Conservation (phyloP, 2,113 vertebrate genomes). For the Reinhardtius hippoglossoides region DNA sequence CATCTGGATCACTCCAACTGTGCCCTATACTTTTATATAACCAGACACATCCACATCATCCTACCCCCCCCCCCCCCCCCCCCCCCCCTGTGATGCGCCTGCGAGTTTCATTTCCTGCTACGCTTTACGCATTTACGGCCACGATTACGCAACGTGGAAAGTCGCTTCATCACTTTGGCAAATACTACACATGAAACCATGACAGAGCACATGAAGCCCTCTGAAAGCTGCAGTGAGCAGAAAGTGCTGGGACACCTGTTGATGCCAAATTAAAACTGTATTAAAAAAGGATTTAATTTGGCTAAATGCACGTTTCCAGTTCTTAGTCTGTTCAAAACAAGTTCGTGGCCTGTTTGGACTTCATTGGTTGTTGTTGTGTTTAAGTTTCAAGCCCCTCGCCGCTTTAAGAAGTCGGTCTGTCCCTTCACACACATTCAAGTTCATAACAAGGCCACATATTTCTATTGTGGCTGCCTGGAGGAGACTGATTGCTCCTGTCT, state of each 20-base stretch:
- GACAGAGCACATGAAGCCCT: background rate
- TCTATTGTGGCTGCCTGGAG: background rate
- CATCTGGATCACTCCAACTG: conserved; percentile 35
- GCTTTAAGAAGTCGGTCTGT: conserved; percentile 5
- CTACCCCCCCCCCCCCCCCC: conserved; percentile 32
- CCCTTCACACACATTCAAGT: conserved; percentile 14
- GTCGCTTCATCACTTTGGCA: conserved; percentile 25
- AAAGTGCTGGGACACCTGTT: conserved; percentile 39
- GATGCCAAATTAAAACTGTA: conserved; percentile 16
- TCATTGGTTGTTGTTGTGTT: background rate
- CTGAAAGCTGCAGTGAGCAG: background rate
- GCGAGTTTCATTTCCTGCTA: conserved; percentile 66
- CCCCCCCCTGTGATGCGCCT: conserved; percentile 45
- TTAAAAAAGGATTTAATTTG: background rate
- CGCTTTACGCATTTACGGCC: conserved; percentile 63
- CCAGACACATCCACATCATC: conserved; percentile 60
- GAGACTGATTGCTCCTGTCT: conserved; percentile 32
- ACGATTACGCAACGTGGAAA: conserved; percentile 61
- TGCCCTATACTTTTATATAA: conserved; percentile 74
- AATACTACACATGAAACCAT: conserved; percentile 5
- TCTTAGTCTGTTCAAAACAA: background rate
- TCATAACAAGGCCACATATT: background rate
- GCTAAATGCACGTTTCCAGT: background rate
- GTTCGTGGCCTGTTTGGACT: background rate
- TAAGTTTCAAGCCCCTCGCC: background rate